Evolutionary conservation across 2,797 vertebrate species (phyloP), one percentile per base, ranked within the genome.

Genomic region (Sebastolobus alascanus): DNA sequence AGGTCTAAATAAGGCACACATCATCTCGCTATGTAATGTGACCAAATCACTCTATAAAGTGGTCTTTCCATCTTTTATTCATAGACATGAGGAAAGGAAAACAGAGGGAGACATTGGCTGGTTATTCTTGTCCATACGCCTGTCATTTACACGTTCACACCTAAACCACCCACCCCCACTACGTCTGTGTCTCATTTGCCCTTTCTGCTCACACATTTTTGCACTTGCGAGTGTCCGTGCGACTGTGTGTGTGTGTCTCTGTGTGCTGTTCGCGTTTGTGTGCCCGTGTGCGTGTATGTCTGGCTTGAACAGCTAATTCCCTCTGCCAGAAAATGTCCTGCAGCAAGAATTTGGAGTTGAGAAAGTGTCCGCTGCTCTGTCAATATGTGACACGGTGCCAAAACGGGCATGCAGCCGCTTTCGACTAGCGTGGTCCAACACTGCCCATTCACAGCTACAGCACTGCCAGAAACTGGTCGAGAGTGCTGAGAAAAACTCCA

Each of bases 111-210:
- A 58, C 71, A 55, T 46, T 88, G 88, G 80, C 86, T 72, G 79
- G 86, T 78, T 93, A 92, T 92, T 92, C 83, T 87, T 33, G 71
- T 89, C 86, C 86, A 87, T 85, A 91, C 83, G 89, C 86, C 93
- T 94, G 93, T 94, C 93, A 94, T 89, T 89, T 83, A 82, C 89
- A 93, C 92, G 91, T 94, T 94, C 93, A 90, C 93, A 94, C 92
- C 80, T 86, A 70, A 84, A 84, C 65, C 76, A 72, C 59, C 79
- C 91, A 81, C 92, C 84, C 84, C 84, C 89, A 72, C 72, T 50
- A 83, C 84, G 73, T 89, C 89, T 89, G 87, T 73, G 86, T 80
- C 79, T 80, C 84, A 87, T 91, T 90, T 87, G 84, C 88, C 85
- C 80, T 80, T 72, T 84, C 68, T 60, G 68, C 56, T 76, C 68